A percentile compares a stretch with the other conserved stretches of the same genome.
Conservation (phyloP, 2,113 vertebrate species). For the Paraplagusia blochii region DNA sequence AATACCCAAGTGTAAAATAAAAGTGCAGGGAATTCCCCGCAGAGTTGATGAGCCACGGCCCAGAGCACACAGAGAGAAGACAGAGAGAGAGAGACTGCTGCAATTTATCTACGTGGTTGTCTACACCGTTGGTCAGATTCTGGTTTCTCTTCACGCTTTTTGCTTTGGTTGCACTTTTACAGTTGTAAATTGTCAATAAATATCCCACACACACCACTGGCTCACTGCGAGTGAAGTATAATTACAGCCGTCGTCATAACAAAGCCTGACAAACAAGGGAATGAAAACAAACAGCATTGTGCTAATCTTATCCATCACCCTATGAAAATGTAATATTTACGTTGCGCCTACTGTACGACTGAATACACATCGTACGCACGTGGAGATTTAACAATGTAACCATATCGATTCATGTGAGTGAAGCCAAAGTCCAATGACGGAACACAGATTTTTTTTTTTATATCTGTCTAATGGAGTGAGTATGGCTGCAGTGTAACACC, state of each 20-base stretch:
- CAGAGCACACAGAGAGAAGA: background rate
- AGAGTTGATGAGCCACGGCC: background rate
- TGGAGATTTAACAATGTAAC: background rate
- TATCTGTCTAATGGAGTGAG: too few relatives aligned
- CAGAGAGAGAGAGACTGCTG: background rate
- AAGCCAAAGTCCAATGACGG: slow-evolving; percentile 23
- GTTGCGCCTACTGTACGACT: too few relatives aligned
- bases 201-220: background rate
- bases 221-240: background rate
- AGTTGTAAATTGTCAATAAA: background rate
- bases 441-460: background rate
- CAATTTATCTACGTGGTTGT: background rate
- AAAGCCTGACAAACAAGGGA: background rate
- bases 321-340: too few relatives aligned
- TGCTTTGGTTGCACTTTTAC: slow-evolving; percentile 9
- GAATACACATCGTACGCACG: too few relatives aligned
- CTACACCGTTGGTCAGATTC: background rate
- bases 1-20: background rate
- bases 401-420: slow-evolving; percentile 16
- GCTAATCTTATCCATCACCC: background rate
- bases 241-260: background rate
- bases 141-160: background rate
- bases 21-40: background rate
- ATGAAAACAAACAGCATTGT: background rate
- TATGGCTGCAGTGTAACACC: too few relatives aligned